Base-by-base conservation (phyloP, 2,888 invertebrate genomes). In the Drosophila robusta region DNA sequence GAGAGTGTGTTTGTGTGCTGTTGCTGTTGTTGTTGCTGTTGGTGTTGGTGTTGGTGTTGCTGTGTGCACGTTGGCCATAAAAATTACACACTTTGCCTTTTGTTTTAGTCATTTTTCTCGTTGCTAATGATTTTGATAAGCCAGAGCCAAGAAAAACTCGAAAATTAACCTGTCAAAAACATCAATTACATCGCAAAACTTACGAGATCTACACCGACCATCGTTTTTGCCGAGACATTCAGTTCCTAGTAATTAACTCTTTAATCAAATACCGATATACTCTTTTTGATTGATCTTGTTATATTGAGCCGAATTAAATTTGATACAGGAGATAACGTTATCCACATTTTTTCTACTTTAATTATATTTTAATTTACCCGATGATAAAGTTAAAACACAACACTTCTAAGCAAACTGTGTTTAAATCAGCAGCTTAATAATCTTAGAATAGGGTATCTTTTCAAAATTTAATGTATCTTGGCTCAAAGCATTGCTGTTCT, bases 31-130 rank as follows among this genome's bases (percentile, higher is more conserved):
- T 12, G 51, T 14, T 32, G n/a, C n/a, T n/a, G 6, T 3, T 38
- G 51, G 18, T 32, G 6, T 3, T 14, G 14, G 7, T 38, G 14
- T 7, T 14, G 14, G 26, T 55, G 8, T 42, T 22, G 49, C 16
- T 60, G 38, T 60, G n/a, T 69, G 50, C 69, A 41, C 49, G 44
- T 46, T 77, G 75, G 75, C 67, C 78, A 77, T 78, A 71, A 71
- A 78, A 77, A 71, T 77, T 77, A 78, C 67, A 75, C 76, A 79
- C 70, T 78, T 70, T 61, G 66, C 78, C 71, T 78, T 77, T 75
- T 78, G 76, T 75, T 78, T 75, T 61, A 71, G 65, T 44, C 74
- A 80, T 79, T 77, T 75, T 77, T 77, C 75, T 75, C 71, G 57
- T 51, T 62, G 55, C 75, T 78, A 78, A 77, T 77, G 78, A 75